phyloP scores from a whole-genome alignment of 1,140 invertebrate species.

The Octopus sinensis region DNA sequence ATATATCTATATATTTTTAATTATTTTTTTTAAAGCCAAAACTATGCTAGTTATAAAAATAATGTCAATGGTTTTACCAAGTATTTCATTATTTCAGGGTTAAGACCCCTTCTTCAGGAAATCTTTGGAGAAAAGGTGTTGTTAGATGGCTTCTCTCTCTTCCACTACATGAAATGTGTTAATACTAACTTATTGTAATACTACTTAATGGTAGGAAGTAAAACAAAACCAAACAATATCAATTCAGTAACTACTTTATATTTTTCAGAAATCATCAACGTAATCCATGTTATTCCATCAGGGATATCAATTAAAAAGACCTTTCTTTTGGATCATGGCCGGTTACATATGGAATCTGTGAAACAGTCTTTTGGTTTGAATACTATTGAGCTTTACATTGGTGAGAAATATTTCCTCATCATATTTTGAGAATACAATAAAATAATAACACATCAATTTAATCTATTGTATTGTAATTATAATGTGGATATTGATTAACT shows the following conservation, averaged over 20 bases:
- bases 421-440: too few relatives aligned
- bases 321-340: conserved; percentile 48
- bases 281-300: conserved; percentile 34
- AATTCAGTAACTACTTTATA: neutral
- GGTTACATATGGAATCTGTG: conserved; percentile 41
- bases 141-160: neutral
- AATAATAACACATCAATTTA: too few relatives aligned
- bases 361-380: conserved; percentile 41
- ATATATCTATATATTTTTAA: too few relatives aligned
- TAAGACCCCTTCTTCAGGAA: too few relatives aligned
- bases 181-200: neutral
- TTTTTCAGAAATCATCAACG: conserved; percentile 37
- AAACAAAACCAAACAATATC: neutral
- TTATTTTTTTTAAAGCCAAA: too few relatives aligned
- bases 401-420: conserved; percentile 27
- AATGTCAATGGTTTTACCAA: too few relatives aligned
- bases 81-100: too few relatives aligned
- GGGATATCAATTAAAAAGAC: conserved; percentile 29
- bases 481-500: too few relatives aligned
- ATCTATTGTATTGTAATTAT: too few relatives aligned
- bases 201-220: neutral
- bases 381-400: conserved; percentile 45
- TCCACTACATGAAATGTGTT: neutral
- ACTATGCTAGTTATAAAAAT: too few relatives aligned
- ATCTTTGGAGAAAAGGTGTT: too few relatives aligned